These are phyloP conservation scores for Hydropsyche tenuis DNA, from an alignment of 1,140 invertebrate genomes.

Conservation along the genomic window DNA sequence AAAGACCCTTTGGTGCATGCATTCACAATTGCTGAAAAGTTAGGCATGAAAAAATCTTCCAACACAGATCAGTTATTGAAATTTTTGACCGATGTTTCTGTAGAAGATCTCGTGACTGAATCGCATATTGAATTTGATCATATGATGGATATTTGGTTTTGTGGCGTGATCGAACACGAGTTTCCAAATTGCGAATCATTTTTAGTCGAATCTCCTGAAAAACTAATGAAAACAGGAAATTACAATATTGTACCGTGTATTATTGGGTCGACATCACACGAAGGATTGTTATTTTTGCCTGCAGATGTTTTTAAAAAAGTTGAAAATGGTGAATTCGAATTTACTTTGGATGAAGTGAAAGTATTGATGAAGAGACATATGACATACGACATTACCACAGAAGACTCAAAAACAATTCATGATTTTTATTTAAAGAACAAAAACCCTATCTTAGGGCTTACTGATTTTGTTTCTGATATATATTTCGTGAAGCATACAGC, in stretches of 20 bases:
- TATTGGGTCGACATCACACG: constrained; percentile 1
- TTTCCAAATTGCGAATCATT: constrained; percentile 3
- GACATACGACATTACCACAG: background rate
- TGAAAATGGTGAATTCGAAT: background rate
- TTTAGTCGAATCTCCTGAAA: background rate
- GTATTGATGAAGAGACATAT: background rate
- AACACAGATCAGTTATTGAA: constrained; percentile 1
- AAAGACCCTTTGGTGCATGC: background rate
- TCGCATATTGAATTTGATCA: background rate
- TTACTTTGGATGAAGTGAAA: constrained; percentile 4
- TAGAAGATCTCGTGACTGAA: constrained; percentile 6
- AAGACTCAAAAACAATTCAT: background rate
- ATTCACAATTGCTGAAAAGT: constrained; percentile 6
- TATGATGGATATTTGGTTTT: background rate
- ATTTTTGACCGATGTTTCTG: background rate
- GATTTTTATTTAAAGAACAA: constrained; percentile 16
- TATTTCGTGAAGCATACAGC: background rate
- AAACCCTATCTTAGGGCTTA: background rate
- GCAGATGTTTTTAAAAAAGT: background rate
- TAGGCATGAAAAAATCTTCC: constrained; percentile 8
- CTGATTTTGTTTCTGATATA: background rate
- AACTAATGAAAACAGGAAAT: constrained; percentile 18
- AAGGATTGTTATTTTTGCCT: background rate
- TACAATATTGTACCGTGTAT: constrained; percentile 22
- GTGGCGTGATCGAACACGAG: constrained; percentile 2